phyloP scores from a whole-genome alignment of 2,113 vertebrate genomes.

The Syngnathus scovelli region DNA sequence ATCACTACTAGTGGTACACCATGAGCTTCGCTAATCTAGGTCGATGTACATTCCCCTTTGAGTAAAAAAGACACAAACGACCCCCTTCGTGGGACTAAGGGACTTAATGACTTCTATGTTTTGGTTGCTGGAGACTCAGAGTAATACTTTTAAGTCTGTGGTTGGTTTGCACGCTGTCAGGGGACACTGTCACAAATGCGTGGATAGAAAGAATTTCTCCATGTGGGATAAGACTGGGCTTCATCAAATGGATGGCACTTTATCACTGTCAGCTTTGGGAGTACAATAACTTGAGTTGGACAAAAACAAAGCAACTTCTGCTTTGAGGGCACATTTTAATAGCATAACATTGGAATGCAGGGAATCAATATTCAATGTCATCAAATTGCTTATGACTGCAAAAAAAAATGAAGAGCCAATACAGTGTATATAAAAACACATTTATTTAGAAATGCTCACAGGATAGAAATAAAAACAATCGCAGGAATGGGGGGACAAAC shows the following conservation, averaged over 20 bases:
- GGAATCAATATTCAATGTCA: background rate
- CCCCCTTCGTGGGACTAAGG: background rate
- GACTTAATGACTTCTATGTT: conserved; percentile 3
- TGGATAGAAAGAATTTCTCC: conserved; percentile 4
- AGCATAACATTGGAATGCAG: background rate
- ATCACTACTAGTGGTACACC: background rate
- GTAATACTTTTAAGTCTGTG: background rate
- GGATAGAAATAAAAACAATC: conserved; percentile 40
- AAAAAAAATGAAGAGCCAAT: background rate
- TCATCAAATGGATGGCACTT: conserved; percentile 25
- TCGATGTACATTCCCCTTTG: conserved; percentile 15
- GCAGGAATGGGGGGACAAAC: conserved; percentile 39
- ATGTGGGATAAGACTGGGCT: conserved; percentile 33
- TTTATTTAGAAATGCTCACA: conserved; percentile 64
- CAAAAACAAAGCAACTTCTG: conserved; percentile 16
- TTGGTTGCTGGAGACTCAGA: background rate
- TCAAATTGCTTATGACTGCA: background rate
- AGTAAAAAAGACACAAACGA: conserved; percentile 6
- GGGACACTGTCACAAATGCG: background rate
- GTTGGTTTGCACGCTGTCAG: conserved; percentile 11
- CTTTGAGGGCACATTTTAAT: conserved; percentile 19
- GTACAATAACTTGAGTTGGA: conserved; percentile 22
- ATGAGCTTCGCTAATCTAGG: conserved; percentile 6
- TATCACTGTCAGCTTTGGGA: conserved; percentile 38
- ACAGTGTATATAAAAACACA: conserved; percentile 47